Conservation (phyloP, 2,797 vertebrate genomes). For the Cottoperca gobio region DNA sequence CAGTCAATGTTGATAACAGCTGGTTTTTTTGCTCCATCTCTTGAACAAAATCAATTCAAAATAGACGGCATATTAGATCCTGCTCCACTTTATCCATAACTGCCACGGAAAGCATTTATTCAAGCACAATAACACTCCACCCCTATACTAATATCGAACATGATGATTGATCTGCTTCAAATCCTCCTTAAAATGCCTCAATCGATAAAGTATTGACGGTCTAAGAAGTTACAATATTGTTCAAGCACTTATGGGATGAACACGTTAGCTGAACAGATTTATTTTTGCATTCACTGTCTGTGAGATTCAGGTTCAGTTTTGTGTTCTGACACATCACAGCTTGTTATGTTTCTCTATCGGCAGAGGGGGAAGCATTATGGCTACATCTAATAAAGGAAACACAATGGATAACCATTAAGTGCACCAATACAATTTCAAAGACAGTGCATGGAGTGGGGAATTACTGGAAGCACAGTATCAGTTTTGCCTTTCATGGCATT, state of each 20-base stretch:
- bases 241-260: constrained; percentile 46
- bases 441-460: neutral
- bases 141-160: constrained; percentile 55
- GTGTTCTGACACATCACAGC: constrained; percentile 12
- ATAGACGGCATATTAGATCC: constrained; percentile 54
- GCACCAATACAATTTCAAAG: neutral
- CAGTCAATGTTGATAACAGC: constrained; percentile 44
- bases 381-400: neutral
- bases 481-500: neutral
- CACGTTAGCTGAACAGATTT: constrained; percentile 18
- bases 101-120: constrained; percentile 66
- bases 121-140: constrained; percentile 59
- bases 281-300: neutral
- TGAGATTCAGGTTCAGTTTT: constrained; percentile 16
- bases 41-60: constrained; percentile 66
- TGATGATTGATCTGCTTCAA: constrained; percentile 67
- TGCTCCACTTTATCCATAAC: constrained; percentile 69
- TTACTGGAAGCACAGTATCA: neutral
- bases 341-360: neutral
- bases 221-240: constrained; percentile 50
- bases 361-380: neutral
- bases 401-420: neutral
- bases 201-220: constrained; percentile 47
- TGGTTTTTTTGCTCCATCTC: constrained; percentile 20
- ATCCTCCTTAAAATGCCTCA: constrained; percentile 50